These are phyloP conservation scores for human DNA, from an alignment of 2,113 vertebrate species.

Conservation along the genomic window GRCh38 chr19:30886501-30887000, in stretches of 20 bases:
- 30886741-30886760: slow-evolving; percentile 51
- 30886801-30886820: slow-evolving; percentile 37
- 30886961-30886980: background rate
- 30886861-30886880: slow-evolving; percentile 64
- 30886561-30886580: background rate
- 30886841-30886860: slow-evolving; percentile 48
- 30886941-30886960: background rate
- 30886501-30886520: background rate
- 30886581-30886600: background rate
- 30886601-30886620: background rate
- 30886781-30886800: slow-evolving; percentile 65
- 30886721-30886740: slow-evolving; percentile 48
- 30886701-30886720: slow-evolving; percentile 32
- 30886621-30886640: background rate
- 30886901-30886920: slow-evolving; percentile 39
- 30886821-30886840: slow-evolving; percentile 61
- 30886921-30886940: slow-evolving; percentile 47
- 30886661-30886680: background rate
- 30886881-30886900: slow-evolving; percentile 41
- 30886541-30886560: background rate
- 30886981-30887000: too few species aligned
- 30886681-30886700: slow-evolving; percentile 33
- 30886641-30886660: background rate
- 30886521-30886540: fast-evolving
- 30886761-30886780: slow-evolving; percentile 51